Conservation (phyloP, 2,797 vertebrate species). For the Ceyx erithaca region DNA sequence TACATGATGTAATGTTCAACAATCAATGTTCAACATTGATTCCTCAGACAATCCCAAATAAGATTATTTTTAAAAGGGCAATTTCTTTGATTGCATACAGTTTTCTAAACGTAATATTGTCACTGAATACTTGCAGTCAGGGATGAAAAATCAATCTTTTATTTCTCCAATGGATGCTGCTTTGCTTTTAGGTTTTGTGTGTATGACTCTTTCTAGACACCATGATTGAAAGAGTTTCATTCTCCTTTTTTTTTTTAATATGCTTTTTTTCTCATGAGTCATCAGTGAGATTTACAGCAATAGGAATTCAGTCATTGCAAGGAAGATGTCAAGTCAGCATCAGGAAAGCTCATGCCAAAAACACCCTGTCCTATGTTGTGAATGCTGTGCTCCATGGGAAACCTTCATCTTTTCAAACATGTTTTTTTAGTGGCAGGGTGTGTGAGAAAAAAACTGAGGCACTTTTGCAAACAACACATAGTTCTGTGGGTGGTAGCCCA, state of each 20-base stretch:
- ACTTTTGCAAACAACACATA: background rate
- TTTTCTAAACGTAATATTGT: background rate
- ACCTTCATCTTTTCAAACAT: background rate
- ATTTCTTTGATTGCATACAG: background rate
- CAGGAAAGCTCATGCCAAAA: slow-evolving; percentile 1
- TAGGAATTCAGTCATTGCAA: slow-evolving; percentile 4
- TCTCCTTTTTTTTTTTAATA: background rate
- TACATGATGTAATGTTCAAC: background rate
- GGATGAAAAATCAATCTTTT: background rate
- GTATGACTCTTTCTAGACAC: background rate
- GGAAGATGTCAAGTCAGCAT: background rate
- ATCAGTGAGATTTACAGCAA: background rate
- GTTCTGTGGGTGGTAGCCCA: background rate
- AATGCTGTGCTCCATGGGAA: background rate
- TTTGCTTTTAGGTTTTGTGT: background rate
- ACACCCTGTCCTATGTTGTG: fast-evolving
- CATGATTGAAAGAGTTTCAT: background rate
- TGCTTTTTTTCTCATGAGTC: background rate
- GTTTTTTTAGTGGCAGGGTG: background rate
- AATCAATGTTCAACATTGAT: background rate
- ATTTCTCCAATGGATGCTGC: background rate
- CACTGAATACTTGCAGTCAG: background rate
- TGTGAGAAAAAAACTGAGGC: background rate
- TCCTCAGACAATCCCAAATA: background rate
- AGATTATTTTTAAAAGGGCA: background rate